Evolutionary conservation across 2,113 vertebrate genomes (phyloP).

Genomic region (Centropristis striata): DNA sequence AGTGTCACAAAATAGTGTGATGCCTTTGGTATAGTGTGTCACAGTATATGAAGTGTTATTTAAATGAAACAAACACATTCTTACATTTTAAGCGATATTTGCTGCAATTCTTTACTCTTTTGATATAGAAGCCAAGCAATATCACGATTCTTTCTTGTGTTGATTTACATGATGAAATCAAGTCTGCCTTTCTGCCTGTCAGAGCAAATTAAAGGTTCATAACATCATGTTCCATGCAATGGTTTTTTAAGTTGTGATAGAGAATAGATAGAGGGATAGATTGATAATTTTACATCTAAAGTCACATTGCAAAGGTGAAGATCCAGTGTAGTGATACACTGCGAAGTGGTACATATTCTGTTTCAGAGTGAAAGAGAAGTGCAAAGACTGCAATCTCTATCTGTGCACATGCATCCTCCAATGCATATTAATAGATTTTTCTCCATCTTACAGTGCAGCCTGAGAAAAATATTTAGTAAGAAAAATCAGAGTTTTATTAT

Average conservation of each 20-base stretch:
- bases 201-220: constrained; percentile 1
- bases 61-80: neutral
- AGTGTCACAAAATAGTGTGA: neutral
- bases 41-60: neutral
- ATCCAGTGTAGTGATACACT: neutral
- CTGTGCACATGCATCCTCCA: neutral
- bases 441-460: neutral
- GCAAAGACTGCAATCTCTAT: neutral
- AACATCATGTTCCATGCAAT: neutral
- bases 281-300: neutral
- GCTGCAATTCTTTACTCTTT: too few relatives aligned
- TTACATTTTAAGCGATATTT: neutral
- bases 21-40: neutral
- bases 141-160: too few relatives aligned
- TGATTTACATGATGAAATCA: neutral
- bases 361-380: neutral
- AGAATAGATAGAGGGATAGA: neutral
- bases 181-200: neutral
- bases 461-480: neutral
- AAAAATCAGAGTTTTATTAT: neutral
- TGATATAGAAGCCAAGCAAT: too few relatives aligned
- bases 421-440: neutral
- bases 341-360: constrained; percentile 10
- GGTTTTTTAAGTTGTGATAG: neutral
- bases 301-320: neutral